Base-by-base conservation (phyloP, 2,888 invertebrate species). In the Chironomus tentans region DNA sequence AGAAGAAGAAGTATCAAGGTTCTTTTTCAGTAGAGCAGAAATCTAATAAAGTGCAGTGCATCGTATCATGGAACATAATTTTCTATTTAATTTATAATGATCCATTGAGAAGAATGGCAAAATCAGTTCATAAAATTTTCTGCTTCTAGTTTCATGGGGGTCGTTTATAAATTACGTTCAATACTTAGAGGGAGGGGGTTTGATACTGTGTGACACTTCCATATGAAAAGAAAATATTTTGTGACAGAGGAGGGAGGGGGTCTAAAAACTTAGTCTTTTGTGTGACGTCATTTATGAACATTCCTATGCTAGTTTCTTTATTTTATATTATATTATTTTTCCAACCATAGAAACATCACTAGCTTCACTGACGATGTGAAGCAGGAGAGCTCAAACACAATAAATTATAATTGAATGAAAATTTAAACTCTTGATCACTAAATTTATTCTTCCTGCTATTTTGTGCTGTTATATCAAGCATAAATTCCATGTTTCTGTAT, bases 401-500 rank as follows among this genome's bases (percentile, higher is more conserved):
- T 72, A 56, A 71, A 22, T 56, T 71, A 71, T 71, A 72, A 72
- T 72, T 62, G 62, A 72, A 72, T 72, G 72, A 72, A 72, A 72
- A 56, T 72, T 28, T 72, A 72, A 61, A 62, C 61, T 70, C 62
- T 38, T 62, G 38, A 38, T 38, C 50, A 72, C 56, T 21, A 72
- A 62, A 65, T 65, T 65, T 38, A 38, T 38, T 38, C 38, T 38
- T 10, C 38, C 38, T 38, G 65, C 72, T 56, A 21, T 72, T 61
- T 24, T 38, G 4, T 28, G 28, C 28, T 28, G 6, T 38, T 38
- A 38, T 38, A 38, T 38, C 38, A 38, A 38, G 38, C 38, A 38
- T 38, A 38, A 38, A 38, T 38, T 38, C 38, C 38, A 38, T 38
- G 38, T 38, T 38, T 68, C 68, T 28, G 15, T 38, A 13, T 72